Evolutionary conservation across 2,113 vertebrate species (phyloP).

Genomic region (Ardeotis arabs): DNA sequence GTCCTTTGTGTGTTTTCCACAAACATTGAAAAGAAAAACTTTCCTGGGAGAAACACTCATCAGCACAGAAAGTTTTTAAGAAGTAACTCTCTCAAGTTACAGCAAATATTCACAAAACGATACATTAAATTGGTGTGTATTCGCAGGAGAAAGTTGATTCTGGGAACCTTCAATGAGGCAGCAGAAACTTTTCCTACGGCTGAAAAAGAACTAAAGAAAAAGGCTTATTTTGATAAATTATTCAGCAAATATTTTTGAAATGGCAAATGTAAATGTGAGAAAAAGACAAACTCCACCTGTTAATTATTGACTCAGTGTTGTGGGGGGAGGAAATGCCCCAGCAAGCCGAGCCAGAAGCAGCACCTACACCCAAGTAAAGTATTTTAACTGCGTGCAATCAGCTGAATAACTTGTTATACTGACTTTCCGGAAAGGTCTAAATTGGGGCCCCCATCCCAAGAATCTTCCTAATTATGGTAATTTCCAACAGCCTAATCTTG

Average conservation of each 20-base stretch:
- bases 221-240: slow-evolving; percentile 20
- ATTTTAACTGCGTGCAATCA: not conserved
- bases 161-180: slow-evolving; percentile 33
- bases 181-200: not conserved
- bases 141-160: not conserved
- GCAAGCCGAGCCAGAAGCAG: not conserved
- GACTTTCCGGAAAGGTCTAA: not conserved
- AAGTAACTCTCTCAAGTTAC: not conserved
- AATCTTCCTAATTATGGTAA: not conserved
- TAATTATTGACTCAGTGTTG: not conserved
- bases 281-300: not conserved
- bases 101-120: not conserved
- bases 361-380: not conserved
- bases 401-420: fast-evolving
- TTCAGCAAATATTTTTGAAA: slow-evolving; percentile 33
- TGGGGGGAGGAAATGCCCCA: not conserved
- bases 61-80: not conserved
- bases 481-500: not conserved
- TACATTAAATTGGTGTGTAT: not conserved
- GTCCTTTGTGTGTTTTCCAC: slow-evolving; percentile 25
- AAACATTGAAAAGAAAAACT: slow-evolving; percentile 22
- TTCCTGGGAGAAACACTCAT: not conserved
- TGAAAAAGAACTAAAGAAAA: not conserved
- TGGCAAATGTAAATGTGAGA: not conserved
- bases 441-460: not conserved